Evolutionary conservation across 2,113 vertebrate genomes (phyloP), one percentile per base, ranked within the genome.

Genomic region (Paraplagusia blochii): DNA sequence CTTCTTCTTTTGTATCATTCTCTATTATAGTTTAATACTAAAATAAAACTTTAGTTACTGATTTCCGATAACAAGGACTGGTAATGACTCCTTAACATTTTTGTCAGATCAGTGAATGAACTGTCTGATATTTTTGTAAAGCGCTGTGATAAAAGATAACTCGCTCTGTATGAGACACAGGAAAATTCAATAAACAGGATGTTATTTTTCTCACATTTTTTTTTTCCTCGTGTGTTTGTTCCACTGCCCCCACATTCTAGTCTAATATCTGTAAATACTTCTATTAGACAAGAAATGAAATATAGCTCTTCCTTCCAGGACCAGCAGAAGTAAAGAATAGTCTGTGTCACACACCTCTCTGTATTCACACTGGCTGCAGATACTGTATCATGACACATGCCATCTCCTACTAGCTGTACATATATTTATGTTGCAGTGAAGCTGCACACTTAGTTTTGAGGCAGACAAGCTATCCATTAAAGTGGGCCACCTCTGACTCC

Each of bases 381-480:
- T 81, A 35, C 49, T 16, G 49, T 51, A 81, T 89, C 86, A 68
- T 82, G 85, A 85, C 86, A 86, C 83, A 86, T 60, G 59, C 66
- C 66, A 50, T 39, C 58, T 46, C 73, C 53, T 52, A 46, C 47
- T 42, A n/a, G 66, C 68, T 56, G 51, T 64, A 53, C 53, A 57
- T 62, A 29, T 29, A 29, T 72, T 72, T 60, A 64, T 83, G 88
- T 87, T 88, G 83, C 85, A 75, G 85, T 85, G 77, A 88, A 86
- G 87, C 87, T 88, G 87, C 79, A 81, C 83, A 54, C 85, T 90
- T 84, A 86, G 82, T 86, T 83, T 79, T 38, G 63, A 57, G 81
- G 51, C 76, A 50, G 63, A 62, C 77, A 69, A 84, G 89, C 86
- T 83, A 76, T 89, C 86, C 87, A 91, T 92, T 92, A 87, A 86